Evolutionary conservation across 2,888 invertebrate species (phyloP).

Genomic region (Pharmacophagus antenor): DNA sequence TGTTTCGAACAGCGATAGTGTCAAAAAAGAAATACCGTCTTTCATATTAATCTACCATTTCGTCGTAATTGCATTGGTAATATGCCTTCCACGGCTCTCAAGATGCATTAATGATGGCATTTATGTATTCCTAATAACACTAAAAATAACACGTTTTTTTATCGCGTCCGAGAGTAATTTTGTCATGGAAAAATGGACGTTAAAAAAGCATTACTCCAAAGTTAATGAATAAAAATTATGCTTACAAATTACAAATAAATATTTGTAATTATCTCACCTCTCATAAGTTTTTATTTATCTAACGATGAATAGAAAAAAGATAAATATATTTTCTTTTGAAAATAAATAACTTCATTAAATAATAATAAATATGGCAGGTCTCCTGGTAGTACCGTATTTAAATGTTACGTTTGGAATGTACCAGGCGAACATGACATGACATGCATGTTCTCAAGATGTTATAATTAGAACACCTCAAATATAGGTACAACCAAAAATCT

Average conservation of each 20-base stretch:
- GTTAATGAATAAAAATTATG: no score
- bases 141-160: slow-evolving; percentile 19
- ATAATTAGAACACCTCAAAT: not conserved
- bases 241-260: no score
- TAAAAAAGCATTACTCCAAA: no score
- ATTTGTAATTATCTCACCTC: no score
- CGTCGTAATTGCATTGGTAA: slow-evolving; percentile 13
- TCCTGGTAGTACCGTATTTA: not conserved
- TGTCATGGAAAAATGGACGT: not conserved
- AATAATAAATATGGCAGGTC: no score
- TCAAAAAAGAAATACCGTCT: slow-evolving; percentile 20
- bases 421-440: not conserved
- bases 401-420: not conserved
- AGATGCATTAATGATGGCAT: slow-evolving; percentile 33
- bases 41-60: slow-evolving; percentile 26
- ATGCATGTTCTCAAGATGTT: slow-evolving; percentile 1
- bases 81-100: slow-evolving; percentile 18
- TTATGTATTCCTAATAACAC: slow-evolving; percentile 32
- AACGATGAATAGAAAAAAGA: no score
- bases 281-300: no score
- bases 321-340: no score
- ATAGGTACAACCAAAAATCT: slow-evolving; percentile 4
- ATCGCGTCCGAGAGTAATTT: slow-evolving; percentile 3
- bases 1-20: slow-evolving; percentile 13
- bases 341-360: no score